A percentile compares a stretch with the other conserved stretches of the same genome.
These are phyloP conservation scores for Limonius californicus DNA, from an alignment of 1,140 invertebrate species.

Conservation along the genomic window DNA sequence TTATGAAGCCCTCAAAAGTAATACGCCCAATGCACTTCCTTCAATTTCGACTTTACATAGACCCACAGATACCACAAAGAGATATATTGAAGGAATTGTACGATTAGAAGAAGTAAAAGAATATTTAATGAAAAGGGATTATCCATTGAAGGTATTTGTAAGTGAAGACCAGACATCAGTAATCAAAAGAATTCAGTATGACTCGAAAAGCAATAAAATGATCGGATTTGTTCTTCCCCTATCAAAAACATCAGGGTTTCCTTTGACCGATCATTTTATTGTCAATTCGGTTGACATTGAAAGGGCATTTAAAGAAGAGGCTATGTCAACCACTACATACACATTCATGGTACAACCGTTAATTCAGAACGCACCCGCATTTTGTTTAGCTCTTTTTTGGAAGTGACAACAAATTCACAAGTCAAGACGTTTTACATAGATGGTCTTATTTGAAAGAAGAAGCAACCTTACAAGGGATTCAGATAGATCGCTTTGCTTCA, in stretches of 20 bases:
- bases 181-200: background rate
- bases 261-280: background rate
- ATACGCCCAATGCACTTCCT: constrained; percentile 1
- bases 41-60: background rate
- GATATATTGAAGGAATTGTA: background rate
- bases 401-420: constrained; percentile 21
- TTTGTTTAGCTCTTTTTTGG: constrained; percentile 21
- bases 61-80: background rate
- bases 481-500: background rate
- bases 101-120: background rate
- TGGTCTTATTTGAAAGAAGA: constrained; percentile 14
- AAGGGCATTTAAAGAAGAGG: background rate
- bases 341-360: constrained; percentile 23
- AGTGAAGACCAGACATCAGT: background rate
- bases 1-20: background rate
- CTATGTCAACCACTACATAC: constrained; percentile 3
- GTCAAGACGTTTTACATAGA: constrained; percentile 4
- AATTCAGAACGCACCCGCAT: constrained; percentile 5
- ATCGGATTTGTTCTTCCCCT: constrained; percentile 2
- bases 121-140: background rate
- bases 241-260: background rate
- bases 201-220: background rate
- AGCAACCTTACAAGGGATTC: background rate
- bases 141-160: background rate
- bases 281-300: background rate